Evolutionary conservation across 2,797 vertebrate species (phyloP).

Genomic region (Lacerta agilis): DNA sequence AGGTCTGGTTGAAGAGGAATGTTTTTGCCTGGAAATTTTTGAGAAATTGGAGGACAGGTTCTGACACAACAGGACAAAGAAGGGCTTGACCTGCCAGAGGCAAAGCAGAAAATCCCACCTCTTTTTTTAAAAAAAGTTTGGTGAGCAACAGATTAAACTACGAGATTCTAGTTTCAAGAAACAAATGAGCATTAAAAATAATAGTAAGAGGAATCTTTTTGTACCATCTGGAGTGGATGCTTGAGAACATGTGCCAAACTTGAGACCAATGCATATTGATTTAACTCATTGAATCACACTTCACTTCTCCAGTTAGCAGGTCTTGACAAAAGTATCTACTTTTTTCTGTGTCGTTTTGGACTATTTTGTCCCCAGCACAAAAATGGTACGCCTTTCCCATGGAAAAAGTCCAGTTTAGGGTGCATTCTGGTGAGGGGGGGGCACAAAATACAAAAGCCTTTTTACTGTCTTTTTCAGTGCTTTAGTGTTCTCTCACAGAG

Average conservation of each 20-base stretch:
- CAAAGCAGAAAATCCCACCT: too few relatives aligned
- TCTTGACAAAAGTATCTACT: fast-evolving
- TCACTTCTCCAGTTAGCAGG: too few relatives aligned
- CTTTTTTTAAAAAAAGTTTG: slow-evolving; percentile 24
- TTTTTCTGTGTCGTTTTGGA: background rate
- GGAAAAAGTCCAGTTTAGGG: too few relatives aligned
- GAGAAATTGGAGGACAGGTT: too few relatives aligned
- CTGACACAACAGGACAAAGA: background rate
- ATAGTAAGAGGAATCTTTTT: background rate
- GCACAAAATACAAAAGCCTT: too few relatives aligned
- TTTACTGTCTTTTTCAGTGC: too few relatives aligned
- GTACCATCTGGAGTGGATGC: background rate
- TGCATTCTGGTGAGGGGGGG: too few relatives aligned
- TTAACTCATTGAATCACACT: background rate
- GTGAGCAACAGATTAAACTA: slow-evolving; percentile 25
- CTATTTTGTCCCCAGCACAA: background rate
- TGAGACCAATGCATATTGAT: background rate
- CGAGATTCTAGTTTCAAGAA: background rate
- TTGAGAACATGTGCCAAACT: background rate
- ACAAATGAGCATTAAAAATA: background rate
- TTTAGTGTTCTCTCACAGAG: too few relatives aligned
- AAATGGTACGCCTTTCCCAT: background rate
- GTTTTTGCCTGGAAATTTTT: too few relatives aligned
- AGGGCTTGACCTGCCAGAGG: too few relatives aligned
- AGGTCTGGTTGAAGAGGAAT: too few relatives aligned